A percentile compares a stretch with the other conserved stretches of the same genome.
phyloP scores from a whole-genome alignment of 2,797 vertebrate genomes.

The Antrozous pallidus region DNA sequence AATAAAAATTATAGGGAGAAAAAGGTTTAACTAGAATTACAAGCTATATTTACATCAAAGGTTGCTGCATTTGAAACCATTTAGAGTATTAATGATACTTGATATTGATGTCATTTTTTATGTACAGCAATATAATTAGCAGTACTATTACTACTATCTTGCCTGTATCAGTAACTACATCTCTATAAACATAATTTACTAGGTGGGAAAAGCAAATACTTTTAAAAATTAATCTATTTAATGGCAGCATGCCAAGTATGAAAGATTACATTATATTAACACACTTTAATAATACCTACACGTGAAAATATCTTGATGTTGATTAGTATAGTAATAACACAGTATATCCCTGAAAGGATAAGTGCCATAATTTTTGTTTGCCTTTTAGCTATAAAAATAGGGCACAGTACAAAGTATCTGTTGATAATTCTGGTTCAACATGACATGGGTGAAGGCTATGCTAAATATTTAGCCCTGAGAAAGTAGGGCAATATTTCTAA shows the following conservation, averaged over 20 bases:
- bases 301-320: slow-evolving; percentile 77
- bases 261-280: slow-evolving; percentile 78
- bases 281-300: slow-evolving; percentile 73
- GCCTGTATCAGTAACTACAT: slow-evolving; percentile 73
- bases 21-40: slow-evolving; percentile 55
- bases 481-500: not conserved
- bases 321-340: slow-evolving; percentile 69
- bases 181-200: slow-evolving; percentile 79
- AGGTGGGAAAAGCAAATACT: slow-evolving; percentile 62
- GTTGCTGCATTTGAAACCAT: slow-evolving; percentile 51
- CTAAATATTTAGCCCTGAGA: not conserved
- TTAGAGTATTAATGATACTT: slow-evolving; percentile 65
- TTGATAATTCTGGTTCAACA: not conserved
- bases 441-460: not conserved
- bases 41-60: slow-evolving; percentile 71
- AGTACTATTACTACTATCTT: slow-evolving; percentile 68
- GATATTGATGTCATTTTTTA: slow-evolving; percentile 68
- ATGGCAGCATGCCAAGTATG: slow-evolving; percentile 71
- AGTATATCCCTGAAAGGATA: not conserved
- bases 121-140: slow-evolving; percentile 76
- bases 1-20: slow-evolving; percentile 19
- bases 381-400: not conserved
- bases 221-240: slow-evolving; percentile 70
- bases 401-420: not conserved
- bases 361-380: not conserved